Evolutionary conservation across 2,888 invertebrate genomes (phyloP).

Genomic region (Synergus umbraculus): DNA sequence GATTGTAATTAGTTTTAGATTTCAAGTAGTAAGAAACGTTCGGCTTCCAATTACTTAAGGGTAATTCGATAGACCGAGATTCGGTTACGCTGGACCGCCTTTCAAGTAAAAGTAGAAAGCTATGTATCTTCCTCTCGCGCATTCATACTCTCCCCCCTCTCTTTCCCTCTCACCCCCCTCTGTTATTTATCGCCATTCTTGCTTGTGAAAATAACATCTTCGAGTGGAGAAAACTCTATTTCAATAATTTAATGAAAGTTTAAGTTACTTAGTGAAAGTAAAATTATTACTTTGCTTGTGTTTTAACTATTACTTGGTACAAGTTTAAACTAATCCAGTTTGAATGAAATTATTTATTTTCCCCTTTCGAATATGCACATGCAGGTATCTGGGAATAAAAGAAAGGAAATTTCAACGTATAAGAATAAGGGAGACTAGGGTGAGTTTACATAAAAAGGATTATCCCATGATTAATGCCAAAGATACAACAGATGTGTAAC

Average conservation of each 20-base stretch:
- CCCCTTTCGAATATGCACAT: not conserved
- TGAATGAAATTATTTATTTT: not conserved
- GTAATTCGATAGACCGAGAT: slow-evolving; percentile 22
- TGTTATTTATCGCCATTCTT: slow-evolving; percentile 10
- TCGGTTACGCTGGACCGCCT: slow-evolving; percentile 14
- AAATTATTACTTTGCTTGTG: not conserved
- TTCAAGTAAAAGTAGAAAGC: slow-evolving; percentile 36
- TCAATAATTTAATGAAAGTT: not conserved
- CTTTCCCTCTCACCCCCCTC: not conserved
- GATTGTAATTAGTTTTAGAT: slow-evolving; percentile 29
- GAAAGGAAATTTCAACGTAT: slow-evolving; percentile 48
- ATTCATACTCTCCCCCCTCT: not conserved
- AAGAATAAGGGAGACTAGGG: slow-evolving; percentile 41
- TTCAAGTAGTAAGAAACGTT: slow-evolving; percentile 30
- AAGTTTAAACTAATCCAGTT: not conserved
- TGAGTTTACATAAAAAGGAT: slow-evolving; percentile 65
- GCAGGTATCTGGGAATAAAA: slow-evolving; percentile 21
- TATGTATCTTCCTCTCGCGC: not conserved
- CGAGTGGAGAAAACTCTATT: not conserved
- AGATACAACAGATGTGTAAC: slow-evolving; percentile 71
- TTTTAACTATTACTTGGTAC: not conserved
- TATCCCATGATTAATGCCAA: slow-evolving; percentile 71
- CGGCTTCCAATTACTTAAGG: slow-evolving; percentile 13
- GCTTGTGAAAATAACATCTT: not conserved
- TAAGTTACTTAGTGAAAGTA: not conserved